Base-by-base conservation (phyloP, 2,113 vertebrate species). In the Labeo catla region DNA sequence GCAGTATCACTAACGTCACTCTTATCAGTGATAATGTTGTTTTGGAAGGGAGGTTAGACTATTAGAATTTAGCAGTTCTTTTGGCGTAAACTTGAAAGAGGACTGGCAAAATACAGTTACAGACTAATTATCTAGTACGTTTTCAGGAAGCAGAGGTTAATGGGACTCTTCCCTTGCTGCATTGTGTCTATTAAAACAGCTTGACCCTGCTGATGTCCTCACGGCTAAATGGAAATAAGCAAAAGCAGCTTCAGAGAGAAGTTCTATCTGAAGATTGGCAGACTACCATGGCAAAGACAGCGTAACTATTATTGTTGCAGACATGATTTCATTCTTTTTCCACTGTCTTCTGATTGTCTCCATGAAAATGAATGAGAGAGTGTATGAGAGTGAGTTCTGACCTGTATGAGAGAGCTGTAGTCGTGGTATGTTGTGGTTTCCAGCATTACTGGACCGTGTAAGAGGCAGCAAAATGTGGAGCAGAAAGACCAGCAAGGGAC, bases 371-470 rank as follows among this genome's bases (percentile, higher is more conserved):
- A 43, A 72, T 10, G 8, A 9, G 36, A 72, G 4, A 72, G 16
- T 70, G 8, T 43, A 9, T 2, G 36, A 21, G 45, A 52, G 2
- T 72, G 79, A 78, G 23, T 59, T 45, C 91, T 87, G 91, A 95
- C 95, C 95, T 94, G 89, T 90, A 84, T 94, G 90, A 6, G 92
- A 0, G 3, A 95, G 90, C 15, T 93, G 93, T 12, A 95, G 93
- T 70, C 94, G 92, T 0, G 95, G 94, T 21, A 83, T 63, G 0
- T 90, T 86, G 81, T 92, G 91, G 34, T 88, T 91, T 92, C 92
- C 91, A 0, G 91, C 85, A 34, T 12, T 12, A 39, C 65, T 78
- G 82, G 87, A 89, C 85, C 84, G 88, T 88, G 85, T 88, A 21
- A 83, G 91, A 68, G 83, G 86, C 49, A 88, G 86, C 65, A 90